Conservation (phyloP, 2,888 invertebrate genomes). For the Drosophila neonasuta region DNA sequence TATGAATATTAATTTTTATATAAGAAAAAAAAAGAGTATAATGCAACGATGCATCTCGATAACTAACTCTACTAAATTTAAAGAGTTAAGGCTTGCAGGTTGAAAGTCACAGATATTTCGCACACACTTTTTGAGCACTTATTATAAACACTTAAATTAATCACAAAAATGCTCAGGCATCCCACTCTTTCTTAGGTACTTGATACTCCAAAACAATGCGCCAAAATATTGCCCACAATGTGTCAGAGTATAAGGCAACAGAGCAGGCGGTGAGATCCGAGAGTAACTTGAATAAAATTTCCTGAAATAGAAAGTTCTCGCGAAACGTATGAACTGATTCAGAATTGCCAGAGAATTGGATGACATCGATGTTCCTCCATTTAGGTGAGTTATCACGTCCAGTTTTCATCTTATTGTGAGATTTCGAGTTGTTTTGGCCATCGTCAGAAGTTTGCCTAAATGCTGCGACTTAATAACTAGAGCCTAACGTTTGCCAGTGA, state of each 20-base stretch:
- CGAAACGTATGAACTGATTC: neutral
- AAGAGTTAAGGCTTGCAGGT: conserved; percentile 49
- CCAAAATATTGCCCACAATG: neutral
- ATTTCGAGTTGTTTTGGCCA: neutral
- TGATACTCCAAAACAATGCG: conserved; percentile 2
- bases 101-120: conserved; percentile 64
- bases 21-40: conserved; percentile 38
- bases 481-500: conserved; percentile 30
- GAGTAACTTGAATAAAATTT: conserved; percentile 6
- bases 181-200: conserved; percentile 12
- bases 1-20: conserved; percentile 23
- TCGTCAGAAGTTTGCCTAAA: conserved; percentile 25
- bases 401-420: neutral
- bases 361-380: conserved; percentile 17
- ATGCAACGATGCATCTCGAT: conserved; percentile 52
- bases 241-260: neutral
- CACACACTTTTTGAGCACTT: conserved; percentile 31
- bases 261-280: conserved; percentile 16
- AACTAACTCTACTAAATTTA: conserved; percentile 15
- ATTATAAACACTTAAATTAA: conserved; percentile 19
- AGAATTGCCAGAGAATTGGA: neutral
- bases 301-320: conserved; percentile 32
- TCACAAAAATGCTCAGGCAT: conserved; percentile 23
- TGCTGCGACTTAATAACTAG: conserved; percentile 53
- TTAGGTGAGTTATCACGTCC: neutral